Evolutionary conservation across 2,888 invertebrate genomes (phyloP), one percentile per base, ranked within the genome.

Genomic region (Phorcus lineatus): DNA sequence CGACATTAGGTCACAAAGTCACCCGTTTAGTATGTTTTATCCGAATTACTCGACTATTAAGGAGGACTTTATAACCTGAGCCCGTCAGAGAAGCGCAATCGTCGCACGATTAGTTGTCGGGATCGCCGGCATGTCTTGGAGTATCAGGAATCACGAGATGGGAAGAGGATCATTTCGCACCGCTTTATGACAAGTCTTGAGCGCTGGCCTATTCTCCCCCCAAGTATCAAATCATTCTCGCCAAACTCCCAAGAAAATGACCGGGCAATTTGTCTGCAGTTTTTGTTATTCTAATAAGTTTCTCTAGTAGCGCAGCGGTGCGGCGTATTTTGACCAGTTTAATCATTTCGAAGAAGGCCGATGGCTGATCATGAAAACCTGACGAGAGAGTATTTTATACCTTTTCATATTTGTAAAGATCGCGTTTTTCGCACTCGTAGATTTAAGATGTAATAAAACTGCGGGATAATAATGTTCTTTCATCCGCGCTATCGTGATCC

Each of bases 1-100:
- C 55, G 76, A 76, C 76, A 76, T 55, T 31, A 31, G 76, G 76
- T 76, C 76, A 76, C 54, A 76, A 55, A 76, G 76, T 76, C 54
- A 53, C 55, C 54, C 53, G 24, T 36, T 53, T 76, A 54, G 76
- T 76, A 55, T 76, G 76, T 76, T 76, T 76, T 55, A 53, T 53
- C 53, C 36, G 76, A 76, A 76, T 76, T 76, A 76, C 55, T 40
- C 24, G 53, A 54, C 54, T 55, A 76, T 76, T 76, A 76, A 53
- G 31, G 76, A 24, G 17, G 54, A 55, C 55, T 76, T 76, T 76
- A 76, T 76, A 54, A 54, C 76, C 28, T 24, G 17, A 17, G 28
- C 17, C 24, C 55, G 76, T 76, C 76, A 76, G 28, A n/a, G 53
- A 22, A 19, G 47, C 47, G 74, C 47, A 74, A 74, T 74, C 74